Conservation (phyloP, 2,113 vertebrate genomes). For the Gallinago jamesoni region DNA sequence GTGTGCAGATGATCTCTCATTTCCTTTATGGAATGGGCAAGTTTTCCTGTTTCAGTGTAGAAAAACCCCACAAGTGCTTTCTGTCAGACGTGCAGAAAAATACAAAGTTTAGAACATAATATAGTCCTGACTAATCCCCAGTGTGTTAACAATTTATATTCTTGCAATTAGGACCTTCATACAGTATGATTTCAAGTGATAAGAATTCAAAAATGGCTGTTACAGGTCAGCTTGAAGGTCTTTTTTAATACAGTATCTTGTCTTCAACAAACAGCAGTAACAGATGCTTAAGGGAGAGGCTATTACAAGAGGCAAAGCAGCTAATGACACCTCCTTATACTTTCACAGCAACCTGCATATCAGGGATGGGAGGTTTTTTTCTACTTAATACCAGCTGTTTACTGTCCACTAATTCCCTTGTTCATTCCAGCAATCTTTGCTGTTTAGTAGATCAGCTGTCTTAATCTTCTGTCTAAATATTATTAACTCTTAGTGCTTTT, state of each 20-base stretch:
- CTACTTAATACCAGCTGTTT: background rate
- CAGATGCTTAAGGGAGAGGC: background rate
- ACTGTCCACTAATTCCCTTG: background rate
- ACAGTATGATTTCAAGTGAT: background rate
- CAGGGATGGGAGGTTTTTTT: background rate
- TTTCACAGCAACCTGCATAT: background rate
- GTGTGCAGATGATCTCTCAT: background rate
- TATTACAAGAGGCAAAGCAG: background rate
- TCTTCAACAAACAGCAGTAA: background rate
- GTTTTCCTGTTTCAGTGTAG: background rate
- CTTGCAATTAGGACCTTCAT: background rate
- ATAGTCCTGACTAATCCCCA: background rate
- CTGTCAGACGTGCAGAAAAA: background rate
- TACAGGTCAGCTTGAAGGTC: background rate
- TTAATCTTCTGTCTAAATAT: background rate
- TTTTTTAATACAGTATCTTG: background rate
- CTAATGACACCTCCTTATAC: background rate
- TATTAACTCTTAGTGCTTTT: background rate
- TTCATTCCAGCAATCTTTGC: background rate
- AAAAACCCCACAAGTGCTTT: background rate
- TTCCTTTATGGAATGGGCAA: background rate
- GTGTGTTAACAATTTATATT: background rate
- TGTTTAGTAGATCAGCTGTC: background rate
- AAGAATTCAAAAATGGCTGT: background rate
- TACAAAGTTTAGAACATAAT: fast-evolving